These are phyloP conservation scores for Luscinia luscinia DNA, from an alignment of 2,797 vertebrate genomes.

Conservation along the genomic window DNA sequence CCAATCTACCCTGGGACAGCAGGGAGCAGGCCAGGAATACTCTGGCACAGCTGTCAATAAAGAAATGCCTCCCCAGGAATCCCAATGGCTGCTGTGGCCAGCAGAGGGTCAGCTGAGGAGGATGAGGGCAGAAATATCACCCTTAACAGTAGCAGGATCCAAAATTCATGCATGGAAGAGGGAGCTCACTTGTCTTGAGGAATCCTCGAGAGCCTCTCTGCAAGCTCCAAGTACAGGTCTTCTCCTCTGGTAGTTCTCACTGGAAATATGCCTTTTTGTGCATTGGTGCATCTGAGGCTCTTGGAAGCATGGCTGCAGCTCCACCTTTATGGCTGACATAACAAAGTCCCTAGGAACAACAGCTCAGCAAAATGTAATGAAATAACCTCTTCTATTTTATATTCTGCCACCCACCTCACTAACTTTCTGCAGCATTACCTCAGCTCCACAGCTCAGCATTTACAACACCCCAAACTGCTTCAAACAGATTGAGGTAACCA, in stretches of 20 bases:
- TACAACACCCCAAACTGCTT: neutral
- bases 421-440: neutral
- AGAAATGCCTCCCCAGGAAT: neutral
- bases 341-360: neutral
- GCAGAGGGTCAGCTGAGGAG: neutral
- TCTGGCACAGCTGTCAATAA: neutral
- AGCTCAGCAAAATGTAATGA: neutral
- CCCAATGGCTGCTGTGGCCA: neutral
- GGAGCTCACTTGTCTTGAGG: neutral
- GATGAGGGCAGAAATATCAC: neutral
- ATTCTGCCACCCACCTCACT: neutral
- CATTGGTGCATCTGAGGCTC: neutral
- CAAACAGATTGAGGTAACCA: neutral
- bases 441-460: neutral
- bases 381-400: neutral
- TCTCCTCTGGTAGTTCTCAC: neutral
- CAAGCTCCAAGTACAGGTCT: neutral
- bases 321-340: neutral
- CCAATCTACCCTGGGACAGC: neutral
- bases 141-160: neutral
- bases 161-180: neutral
- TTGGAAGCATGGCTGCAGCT: neutral
- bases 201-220: neutral
- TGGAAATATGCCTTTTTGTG: rapidly evolving
- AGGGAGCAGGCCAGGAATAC: neutral